Evolutionary conservation across 2,113 vertebrate genomes (phyloP).

Genomic region (Ahaetulla prasina): DNA sequence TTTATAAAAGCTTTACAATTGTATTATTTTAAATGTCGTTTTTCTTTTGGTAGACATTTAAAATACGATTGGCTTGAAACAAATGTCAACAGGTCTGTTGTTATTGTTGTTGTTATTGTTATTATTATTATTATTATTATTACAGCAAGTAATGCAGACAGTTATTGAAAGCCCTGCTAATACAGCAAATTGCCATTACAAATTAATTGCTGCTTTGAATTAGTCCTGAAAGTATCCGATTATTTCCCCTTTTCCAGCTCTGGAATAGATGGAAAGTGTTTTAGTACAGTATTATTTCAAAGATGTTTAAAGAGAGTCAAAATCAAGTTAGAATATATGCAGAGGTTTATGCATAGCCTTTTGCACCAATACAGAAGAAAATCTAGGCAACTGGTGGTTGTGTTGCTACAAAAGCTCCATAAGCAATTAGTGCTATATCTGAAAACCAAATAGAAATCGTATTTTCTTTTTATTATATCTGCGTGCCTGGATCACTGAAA

Average conservation of each 20-base stretch:
- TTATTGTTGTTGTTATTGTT: too few species aligned
- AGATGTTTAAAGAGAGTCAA: not conserved
- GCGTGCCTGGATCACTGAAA: not conserved
- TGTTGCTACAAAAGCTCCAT: not conserved
- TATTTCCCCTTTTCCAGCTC: not conserved
- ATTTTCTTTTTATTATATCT: not conserved
- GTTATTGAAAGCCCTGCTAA: not conserved
- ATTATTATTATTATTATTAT: not conserved
- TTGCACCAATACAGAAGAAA: not conserved
- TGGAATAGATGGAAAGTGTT: not conserved
- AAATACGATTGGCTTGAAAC: not conserved
- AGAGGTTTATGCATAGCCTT: not conserved
- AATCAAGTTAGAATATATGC: not conserved
- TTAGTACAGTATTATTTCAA: not conserved
- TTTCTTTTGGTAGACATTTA: not conserved
- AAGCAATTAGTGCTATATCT: not conserved
- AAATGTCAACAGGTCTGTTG: not conserved
- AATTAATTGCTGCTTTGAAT: not conserved
- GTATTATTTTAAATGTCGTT: not conserved
- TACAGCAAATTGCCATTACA: not conserved
- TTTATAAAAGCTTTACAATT: not conserved
- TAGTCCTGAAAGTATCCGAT: not conserved
- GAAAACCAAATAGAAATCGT: not conserved
- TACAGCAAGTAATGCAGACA: not conserved
- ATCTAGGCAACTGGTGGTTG: not conserved